phyloP scores from a whole-genome alignment of 2,113 vertebrate genomes.

The Mola mola region DNA sequence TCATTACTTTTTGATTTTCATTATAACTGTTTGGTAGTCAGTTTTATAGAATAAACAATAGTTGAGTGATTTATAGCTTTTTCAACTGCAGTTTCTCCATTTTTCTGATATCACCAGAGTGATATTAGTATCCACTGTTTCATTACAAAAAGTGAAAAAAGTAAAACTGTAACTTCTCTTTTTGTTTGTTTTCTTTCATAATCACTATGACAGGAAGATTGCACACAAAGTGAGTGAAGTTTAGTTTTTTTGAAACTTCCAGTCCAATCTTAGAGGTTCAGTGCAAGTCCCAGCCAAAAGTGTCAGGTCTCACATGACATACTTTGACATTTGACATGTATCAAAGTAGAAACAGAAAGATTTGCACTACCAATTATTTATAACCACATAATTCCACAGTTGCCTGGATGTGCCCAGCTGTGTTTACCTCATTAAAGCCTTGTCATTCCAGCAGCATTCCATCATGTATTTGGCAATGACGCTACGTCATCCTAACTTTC shows the following conservation, averaged over 20 bases:
- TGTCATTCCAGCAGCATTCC: slow-evolving; percentile 56
- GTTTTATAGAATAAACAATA: too few relatives aligned
- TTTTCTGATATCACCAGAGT: too few relatives aligned
- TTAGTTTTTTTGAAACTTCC: not conserved
- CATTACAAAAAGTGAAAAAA: too few relatives aligned
- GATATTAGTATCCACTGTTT: too few relatives aligned
- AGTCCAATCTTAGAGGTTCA: not conserved
- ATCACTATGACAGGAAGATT: too few relatives aligned
- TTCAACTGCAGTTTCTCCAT: too few relatives aligned
- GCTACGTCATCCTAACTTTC: slow-evolving; percentile 46
- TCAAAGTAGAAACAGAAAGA: not conserved
- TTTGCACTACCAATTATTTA: too few relatives aligned
- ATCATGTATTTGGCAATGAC: slow-evolving; percentile 35
- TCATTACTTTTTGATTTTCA: too few relatives aligned
- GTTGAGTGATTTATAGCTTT: too few relatives aligned
- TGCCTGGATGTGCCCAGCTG: slow-evolving; percentile 15
- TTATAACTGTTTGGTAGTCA: too few relatives aligned
- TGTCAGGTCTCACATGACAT: not conserved
- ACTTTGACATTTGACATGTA: slow-evolving; percentile 1
- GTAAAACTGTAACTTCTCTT: too few relatives aligned
- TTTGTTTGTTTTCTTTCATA: too few relatives aligned
- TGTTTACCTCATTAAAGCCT: slow-evolving; percentile 22
- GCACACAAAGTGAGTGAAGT: not conserved
- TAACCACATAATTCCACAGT: slow-evolving; percentile 12
- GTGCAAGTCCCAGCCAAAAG: not conserved